phyloP scores from a whole-genome alignment of 1,140 invertebrate genomes.

The Conopomorpha cramerella region DNA sequence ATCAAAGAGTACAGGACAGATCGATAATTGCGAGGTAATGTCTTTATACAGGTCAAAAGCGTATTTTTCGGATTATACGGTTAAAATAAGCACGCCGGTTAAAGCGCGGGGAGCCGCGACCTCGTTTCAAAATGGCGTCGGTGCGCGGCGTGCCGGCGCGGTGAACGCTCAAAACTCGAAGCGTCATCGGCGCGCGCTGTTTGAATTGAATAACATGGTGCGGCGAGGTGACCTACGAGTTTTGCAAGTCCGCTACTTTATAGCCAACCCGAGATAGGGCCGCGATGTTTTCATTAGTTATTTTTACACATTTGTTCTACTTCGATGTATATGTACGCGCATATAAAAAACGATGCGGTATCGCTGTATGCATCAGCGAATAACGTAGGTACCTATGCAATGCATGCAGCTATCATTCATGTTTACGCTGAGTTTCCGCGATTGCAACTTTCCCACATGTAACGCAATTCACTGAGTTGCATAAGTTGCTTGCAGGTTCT shows the following conservation, averaged over 20 bases:
- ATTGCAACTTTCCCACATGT: constrained; percentile 51
- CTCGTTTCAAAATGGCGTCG: constrained; percentile 44
- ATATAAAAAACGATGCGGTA: too few relatives aligned
- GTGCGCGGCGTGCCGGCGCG: constrained; percentile 54
- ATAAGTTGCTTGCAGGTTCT: too few relatives aligned
- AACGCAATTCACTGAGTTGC: too few relatives aligned
- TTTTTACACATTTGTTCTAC: constrained; percentile 34
- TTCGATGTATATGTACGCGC: constrained; percentile 13
- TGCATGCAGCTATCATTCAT: too few relatives aligned
- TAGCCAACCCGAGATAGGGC: constrained; percentile 30
- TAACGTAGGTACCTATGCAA: constrained; percentile 28
- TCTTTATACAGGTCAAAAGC: too few relatives aligned
- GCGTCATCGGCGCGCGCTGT: constrained; percentile 32
- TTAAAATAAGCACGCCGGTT: constrained; percentile 46
- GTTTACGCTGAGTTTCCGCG: constrained; percentile 33
- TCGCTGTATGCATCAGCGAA: too few relatives aligned
- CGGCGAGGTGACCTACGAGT: constrained; percentile 26
- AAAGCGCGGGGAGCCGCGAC: constrained; percentile 18
- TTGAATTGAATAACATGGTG: constrained; percentile 13
- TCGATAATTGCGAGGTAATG: too few relatives aligned
- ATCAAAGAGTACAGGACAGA: too few relatives aligned
- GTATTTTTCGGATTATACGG: too few relatives aligned
- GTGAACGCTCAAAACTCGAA: constrained; percentile 23
- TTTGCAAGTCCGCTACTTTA: constrained; percentile 48
- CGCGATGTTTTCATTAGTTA: constrained; percentile 51